Evolutionary conservation across 1,140 invertebrate species (phyloP).

Genomic region (Zelostemma sp.): DNA sequence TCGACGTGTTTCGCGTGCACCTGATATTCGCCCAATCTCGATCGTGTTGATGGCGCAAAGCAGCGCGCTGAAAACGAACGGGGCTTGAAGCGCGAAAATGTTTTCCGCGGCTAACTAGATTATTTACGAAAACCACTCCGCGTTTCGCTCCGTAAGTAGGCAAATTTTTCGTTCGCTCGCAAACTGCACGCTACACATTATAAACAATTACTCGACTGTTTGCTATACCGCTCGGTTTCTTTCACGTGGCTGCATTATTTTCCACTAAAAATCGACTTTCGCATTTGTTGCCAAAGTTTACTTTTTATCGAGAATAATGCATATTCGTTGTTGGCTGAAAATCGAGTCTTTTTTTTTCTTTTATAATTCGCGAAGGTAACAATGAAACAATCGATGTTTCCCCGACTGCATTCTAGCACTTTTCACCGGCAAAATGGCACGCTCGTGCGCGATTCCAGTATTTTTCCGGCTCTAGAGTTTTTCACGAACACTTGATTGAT

Average conservation of each 20-base stretch:
- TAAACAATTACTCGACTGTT: slow-evolving; percentile 45
- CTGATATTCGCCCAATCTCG: slow-evolving; percentile 10
- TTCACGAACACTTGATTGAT: slow-evolving; percentile 22
- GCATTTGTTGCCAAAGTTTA: background rate
- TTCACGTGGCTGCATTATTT: background rate
- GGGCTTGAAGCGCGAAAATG: slow-evolving; percentile 28
- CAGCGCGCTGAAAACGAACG: slow-evolving; percentile 17
- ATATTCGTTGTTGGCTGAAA: no score
- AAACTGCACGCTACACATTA: slow-evolving; percentile 29
- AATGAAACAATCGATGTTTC: no score
- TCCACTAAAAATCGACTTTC: background rate
- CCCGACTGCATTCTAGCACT: background rate
- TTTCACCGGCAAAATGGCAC: slow-evolving; percentile 7
- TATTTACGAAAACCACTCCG: slow-evolving; percentile 31
- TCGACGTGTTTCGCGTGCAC: slow-evolving; percentile 21
- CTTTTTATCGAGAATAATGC: no score
- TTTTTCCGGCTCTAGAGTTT: slow-evolving; percentile 5
- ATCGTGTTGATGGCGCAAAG: slow-evolving; percentile 22
- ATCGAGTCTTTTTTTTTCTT: no score
- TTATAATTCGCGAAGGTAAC: no score
- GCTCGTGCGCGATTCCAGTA: background rate
- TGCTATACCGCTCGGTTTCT: slow-evolving; percentile 14
- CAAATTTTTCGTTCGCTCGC: slow-evolving; percentile 36
- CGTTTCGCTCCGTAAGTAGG: slow-evolving; percentile 39
- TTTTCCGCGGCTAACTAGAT: slow-evolving; percentile 28